phyloP scores from a whole-genome alignment of 2,797 vertebrate species.

The Cercopithecus diana region DNA sequence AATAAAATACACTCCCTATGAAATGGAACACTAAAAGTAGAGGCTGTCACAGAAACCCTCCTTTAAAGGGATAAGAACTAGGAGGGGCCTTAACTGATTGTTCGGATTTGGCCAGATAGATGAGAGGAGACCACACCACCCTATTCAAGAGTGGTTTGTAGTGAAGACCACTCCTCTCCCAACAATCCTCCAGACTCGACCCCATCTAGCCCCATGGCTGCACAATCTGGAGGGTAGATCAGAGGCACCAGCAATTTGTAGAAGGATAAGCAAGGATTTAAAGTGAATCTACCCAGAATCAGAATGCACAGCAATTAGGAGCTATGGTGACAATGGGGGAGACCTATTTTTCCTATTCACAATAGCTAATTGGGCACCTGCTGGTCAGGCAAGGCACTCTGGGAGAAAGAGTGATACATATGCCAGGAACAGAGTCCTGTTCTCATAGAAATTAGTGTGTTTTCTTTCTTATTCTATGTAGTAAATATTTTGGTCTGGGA shows the following conservation, averaged over 20 bases:
- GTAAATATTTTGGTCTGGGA: neutral
- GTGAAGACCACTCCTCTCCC: neutral
- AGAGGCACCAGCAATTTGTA: neutral
- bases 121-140: too few species aligned
- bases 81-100: neutral
- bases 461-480: neutral
- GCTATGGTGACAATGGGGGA: neutral
- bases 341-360: neutral
- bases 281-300: neutral
- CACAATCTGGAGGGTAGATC: neutral
- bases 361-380: neutral
- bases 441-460: neutral
- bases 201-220: rapidly evolving
- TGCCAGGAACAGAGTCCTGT: neutral
- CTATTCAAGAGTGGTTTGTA: neutral
- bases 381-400: neutral
- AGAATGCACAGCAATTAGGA: neutral
- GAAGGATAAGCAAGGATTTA: neutral
- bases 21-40: neutral
- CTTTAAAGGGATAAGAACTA: neutral
- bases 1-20: neutral
- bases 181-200: neutral
- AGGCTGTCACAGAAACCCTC: neutral
- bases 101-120: neutral
- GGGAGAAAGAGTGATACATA: neutral